These are phyloP conservation scores for Alectoris magna DNA, from an alignment of 2,797 vertebrate species.

Conservation along the genomic window DNA sequence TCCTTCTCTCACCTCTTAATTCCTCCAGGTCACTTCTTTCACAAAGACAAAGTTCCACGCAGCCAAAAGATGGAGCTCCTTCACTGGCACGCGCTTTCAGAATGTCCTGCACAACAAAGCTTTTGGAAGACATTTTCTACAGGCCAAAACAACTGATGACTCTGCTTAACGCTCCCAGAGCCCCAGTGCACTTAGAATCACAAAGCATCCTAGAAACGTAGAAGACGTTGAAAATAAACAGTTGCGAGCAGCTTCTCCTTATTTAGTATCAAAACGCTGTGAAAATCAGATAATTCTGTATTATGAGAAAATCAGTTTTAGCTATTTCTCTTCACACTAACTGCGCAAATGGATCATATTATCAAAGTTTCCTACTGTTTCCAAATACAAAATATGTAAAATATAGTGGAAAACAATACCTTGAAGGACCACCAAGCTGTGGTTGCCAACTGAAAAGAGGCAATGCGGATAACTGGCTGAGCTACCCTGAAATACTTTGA, in stretches of 20 bases:
- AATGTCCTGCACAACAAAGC: background rate
- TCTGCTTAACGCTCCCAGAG: background rate
- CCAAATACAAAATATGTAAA: background rate
- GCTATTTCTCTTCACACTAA: background rate
- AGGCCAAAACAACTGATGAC: slow-evolving; percentile 13
- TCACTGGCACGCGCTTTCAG: background rate
- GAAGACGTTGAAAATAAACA: background rate
- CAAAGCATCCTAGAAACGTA: background rate
- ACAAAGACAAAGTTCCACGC: slow-evolving; percentile 30
- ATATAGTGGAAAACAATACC: background rate
- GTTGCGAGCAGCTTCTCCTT: background rate
- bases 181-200: background rate
- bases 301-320: background rate
- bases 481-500: background rate
- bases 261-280: background rate
- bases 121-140: slow-evolving; percentile 9
- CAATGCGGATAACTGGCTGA: background rate
- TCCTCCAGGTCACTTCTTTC: slow-evolving; percentile 66
- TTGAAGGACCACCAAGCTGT: background rate
- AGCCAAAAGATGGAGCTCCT: slow-evolving; percentile 5
- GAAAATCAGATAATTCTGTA: background rate
- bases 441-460: background rate
- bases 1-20: slow-evolving; percentile 68
- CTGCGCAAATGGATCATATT: background rate
- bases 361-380: background rate